Evolutionary conservation across 2,888 invertebrate genomes (phyloP), one percentile per base, ranked within the genome.

Genomic region (Agrilus biguttatus): DNA sequence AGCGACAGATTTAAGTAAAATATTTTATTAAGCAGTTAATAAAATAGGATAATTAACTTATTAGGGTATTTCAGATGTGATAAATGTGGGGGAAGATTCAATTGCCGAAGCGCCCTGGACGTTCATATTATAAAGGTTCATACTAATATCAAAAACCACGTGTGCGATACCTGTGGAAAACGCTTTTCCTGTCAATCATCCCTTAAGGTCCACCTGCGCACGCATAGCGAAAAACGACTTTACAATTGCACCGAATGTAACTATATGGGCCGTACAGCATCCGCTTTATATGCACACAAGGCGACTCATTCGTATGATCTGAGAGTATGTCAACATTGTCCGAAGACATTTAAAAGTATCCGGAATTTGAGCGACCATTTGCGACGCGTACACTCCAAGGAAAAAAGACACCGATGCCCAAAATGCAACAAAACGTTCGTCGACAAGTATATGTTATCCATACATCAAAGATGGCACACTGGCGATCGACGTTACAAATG

Each of bases 81-180:
- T 5, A 48, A 54, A 39, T 59, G 60, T 43, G 49, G 49, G 10
- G 50, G 50, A 42, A 47, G 53, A 7, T 59, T 56, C 39, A 56
- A 54, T 45, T 59, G 56, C 7, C 54, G 47, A 33, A 51, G 57
- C n/a, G 50, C 53, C 8, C 43, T 59, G 17, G 44, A 49, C 1
- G 57, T 58, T 42, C 59, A 60, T 45, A 47, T 53, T 8, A 55
- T 55, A 23, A 55, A 58, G 10, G 54, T 58, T 6, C 60, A 60
- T 42, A 58, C 57, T 1, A 49, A 57, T 42, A 54, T 54, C 33
- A 59, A 56, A 47, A 52, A 58, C 41, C 55, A 58, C 44, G 51
- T 60, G 28, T 60, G 60, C 42, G 59, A 58, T 34, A 49, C 51
- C 2, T 60, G 60, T 41, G 59, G 59, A 2, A 60, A 60, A 45